Conservation (phyloP, 1,140 invertebrate genomes). For the Episyrphus balteatus region DNA sequence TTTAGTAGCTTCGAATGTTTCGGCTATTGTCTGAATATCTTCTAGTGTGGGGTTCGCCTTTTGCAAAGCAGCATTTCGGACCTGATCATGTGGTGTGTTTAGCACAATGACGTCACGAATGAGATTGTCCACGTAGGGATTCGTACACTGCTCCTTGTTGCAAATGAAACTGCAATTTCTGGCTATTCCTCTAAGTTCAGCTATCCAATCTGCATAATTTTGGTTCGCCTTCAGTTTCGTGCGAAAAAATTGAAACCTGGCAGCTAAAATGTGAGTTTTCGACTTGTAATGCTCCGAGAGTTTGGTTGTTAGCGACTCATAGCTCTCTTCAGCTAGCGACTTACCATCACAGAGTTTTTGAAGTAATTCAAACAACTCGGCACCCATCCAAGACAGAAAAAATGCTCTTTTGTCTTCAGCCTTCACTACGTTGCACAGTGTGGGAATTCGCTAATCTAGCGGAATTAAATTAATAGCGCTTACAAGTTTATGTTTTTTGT, state of each 20-base stretch:
- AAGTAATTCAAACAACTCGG: not conserved
- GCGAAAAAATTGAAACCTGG: not conserved
- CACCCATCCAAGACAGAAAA: constrained; percentile 3
- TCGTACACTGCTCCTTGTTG: too few species aligned
- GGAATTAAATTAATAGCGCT: too few species aligned
- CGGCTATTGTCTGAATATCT: not conserved
- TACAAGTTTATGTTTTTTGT: too few species aligned
- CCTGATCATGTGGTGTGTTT: constrained; percentile 4
- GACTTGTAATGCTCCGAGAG: constrained; percentile 1
- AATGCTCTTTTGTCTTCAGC: constrained; percentile 4
- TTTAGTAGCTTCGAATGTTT: constrained; percentile 1
- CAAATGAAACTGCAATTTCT: not conserved
- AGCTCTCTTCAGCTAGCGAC: not conserved
- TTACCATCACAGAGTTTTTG: constrained; percentile 1
- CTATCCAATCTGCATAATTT: too few species aligned
- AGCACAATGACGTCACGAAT: not conserved
- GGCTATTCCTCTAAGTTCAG: constrained; percentile 1
- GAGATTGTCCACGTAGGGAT: not conserved
- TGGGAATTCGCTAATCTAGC: too few species aligned
- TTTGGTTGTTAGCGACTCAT: not conserved
- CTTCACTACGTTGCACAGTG: too few species aligned
- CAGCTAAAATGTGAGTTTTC: not conserved
- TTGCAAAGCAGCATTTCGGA: constrained; percentile 1
- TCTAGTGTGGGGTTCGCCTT: not conserved
- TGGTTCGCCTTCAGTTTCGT: not conserved